Evolutionary conservation across 2,113 vertebrate genomes (phyloP).

Genomic region (Sceloporus tristichus): DNA sequence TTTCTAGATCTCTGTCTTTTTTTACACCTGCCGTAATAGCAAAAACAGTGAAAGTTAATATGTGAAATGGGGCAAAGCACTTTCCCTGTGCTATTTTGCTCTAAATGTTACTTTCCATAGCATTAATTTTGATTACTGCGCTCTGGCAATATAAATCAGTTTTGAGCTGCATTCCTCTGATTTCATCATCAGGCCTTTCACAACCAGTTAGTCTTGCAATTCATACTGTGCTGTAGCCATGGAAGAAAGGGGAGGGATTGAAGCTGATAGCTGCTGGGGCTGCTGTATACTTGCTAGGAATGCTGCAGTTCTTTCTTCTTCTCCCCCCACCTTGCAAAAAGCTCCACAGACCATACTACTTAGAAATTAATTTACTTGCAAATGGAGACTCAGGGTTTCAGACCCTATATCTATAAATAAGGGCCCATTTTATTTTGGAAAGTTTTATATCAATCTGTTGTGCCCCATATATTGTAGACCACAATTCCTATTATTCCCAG

Average conservation of each 20-base stretch:
- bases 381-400: neutral
- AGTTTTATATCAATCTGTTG: neutral
- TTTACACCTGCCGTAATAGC: constrained; percentile 11
- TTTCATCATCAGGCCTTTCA: constrained; percentile 29
- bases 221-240: constrained; percentile 1
- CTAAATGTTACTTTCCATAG: constrained; percentile 15
- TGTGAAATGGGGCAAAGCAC: constrained; percentile 20
- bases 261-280: neutral
- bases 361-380: neutral
- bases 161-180: constrained; percentile 15
- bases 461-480: neutral
- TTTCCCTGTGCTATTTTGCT: constrained; percentile 16
- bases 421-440: neutral
- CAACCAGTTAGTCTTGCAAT: constrained; percentile 27
- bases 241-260: constrained; percentile 9
- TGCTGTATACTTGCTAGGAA: neutral
- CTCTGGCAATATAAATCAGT: constrained; percentile 14
- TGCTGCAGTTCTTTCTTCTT: neutral
- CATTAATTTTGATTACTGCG: constrained; percentile 28
- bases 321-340: neutral
- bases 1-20: constrained; percentile 10
- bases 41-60: constrained; percentile 25
- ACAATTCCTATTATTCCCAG: neutral
- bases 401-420: neutral
- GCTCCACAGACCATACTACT: neutral